Percentiles rank a stretch among this genome's conserved stretches.
Evolutionary conservation across 2,797 vertebrate species (phyloP).

Genomic region (Enteromius afrohamiltoni): DNA sequence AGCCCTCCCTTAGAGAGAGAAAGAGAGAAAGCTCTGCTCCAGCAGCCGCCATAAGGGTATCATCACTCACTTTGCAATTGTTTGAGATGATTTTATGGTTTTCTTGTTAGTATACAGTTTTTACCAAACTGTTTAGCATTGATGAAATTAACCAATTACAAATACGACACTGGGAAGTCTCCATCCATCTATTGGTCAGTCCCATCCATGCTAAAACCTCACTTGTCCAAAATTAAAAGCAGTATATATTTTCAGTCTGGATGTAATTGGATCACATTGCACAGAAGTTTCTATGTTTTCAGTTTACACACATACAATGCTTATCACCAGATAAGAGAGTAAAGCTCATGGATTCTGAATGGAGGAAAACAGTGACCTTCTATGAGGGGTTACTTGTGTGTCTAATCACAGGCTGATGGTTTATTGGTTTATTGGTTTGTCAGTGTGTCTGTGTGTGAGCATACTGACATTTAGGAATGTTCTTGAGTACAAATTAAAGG

Average conservation of each 20-base stretch:
- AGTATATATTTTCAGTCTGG: background rate
- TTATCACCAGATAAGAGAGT: background rate
- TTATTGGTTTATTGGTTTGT: slow-evolving; percentile 15
- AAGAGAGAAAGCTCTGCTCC: slow-evolving; percentile 11
- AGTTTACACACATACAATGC: background rate
- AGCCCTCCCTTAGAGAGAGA: slow-evolving; percentile 8
- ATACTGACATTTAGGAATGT: background rate
- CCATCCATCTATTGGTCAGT: no score
- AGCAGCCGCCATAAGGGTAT: background rate
- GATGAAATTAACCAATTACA: slow-evolving; percentile 1
- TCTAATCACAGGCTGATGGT: background rate
- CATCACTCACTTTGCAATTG: slow-evolving; percentile 12
- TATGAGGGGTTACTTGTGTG: background rate
- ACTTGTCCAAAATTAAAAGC: background rate
- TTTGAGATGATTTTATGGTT: slow-evolving; percentile 3
- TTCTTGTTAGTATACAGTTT: background rate
- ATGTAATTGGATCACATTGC: background rate
- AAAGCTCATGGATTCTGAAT: background rate
- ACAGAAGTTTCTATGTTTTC: background rate
- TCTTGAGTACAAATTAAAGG: background rate
- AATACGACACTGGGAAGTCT: background rate
- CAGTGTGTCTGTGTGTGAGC: slow-evolving; percentile 14
- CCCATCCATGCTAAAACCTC: background rate
- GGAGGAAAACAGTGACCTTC: background rate
- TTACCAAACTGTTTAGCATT: background rate